Evolutionary conservation across 2,797 vertebrate species (phyloP), one percentile per base, ranked within the genome.

Genomic region (Phoeniculus purpureus): DNA sequence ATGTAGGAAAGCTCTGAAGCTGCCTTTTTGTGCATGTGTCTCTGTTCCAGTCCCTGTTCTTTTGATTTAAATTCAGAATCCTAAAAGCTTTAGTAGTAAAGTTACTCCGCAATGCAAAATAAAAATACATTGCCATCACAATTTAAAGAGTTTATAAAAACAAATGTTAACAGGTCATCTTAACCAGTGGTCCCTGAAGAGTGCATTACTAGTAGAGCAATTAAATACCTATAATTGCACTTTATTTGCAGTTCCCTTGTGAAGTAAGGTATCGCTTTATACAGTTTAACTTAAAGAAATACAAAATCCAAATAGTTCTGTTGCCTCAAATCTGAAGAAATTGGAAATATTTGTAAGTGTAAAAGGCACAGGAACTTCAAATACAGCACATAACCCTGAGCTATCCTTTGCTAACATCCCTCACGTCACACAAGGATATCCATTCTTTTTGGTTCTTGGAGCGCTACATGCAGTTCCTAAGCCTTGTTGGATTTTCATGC

Each of bases 401-500:
- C 76, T 51, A 3, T 51, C 17, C 5, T 56, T 76, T 73, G 31
- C 66, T 27, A 59, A 0, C 1, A 0, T 71, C 25, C 10, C 6
- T 73, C 6, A 22, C 27, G 9, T 68, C 6, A 0, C 25, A 4
- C 78, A 54, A 67, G 17, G 37, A 26, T 85, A 68, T 59, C 54
- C 15, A 12, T 61, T 12, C 19, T 77, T 21, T 26, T 62, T 3
- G 0, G 12, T 89, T 80, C 51, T 72, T 77, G 48, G 31, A 82
- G 37, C 18, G 25, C 15, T 72, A 10, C 34, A 32, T 48, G n/a
- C 26, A 29, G 19, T 90, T 85, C 21, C 55, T 80, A 68, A 90
- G 19, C 34, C 31, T 32, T 52, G 23, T 12, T 94, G 61, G 78
- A 81, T 90, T 94, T 94, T 85, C 47, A 40, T 62, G 34, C 31